Evolutionary conservation across 2,113 vertebrate genomes (phyloP), one percentile per base, ranked within the genome.

Genomic region (Nesogale talazaci): DNA sequence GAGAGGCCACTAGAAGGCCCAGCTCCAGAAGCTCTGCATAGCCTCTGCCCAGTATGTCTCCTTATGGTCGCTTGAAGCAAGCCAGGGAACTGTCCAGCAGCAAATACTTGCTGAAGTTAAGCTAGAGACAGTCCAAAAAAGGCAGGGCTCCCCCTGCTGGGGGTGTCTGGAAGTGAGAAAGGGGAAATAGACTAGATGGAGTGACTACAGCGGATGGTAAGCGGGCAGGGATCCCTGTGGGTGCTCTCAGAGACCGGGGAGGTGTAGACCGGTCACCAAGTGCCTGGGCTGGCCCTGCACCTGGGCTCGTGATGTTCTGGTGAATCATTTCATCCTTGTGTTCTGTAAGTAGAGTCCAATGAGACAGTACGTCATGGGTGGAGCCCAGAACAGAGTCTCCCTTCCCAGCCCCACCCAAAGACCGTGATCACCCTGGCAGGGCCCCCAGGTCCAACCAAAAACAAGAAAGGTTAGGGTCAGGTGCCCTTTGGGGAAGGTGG

Each of bases 81-180:
- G 59, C 74, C 2, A 16, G 76, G 93, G 93, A 96, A 56, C 95
- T 95, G 96, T 97, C 96, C 96, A 96, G 96, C 95, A 94, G 92
- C 88, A 79, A 92, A 70, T 9, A 12, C 72, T 42, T 59, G 17
- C 96, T 94, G 93, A 93, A 94, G 69, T 85, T 29, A 34, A 34
- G 65, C 65, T 40, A 57, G 2, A 63, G 20, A 19, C 6, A 3
- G 56, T 72, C 16, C 23, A 1, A 31, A 34, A 8, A 31, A 87
- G 46, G 67, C 27, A 52, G 84, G 42, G 95, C 94, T 57, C 90
- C 95, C 90, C 52, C 92, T 94, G 77, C 88, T 83, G 95, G 20
- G 25, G 6, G 70, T 46, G 20, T 31, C 29, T 16, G 83, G 70
- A 29, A 74, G 17, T 8, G 25, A 9, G 19, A 61, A 11, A 69